Conservation (phyloP, 2,797 vertebrate species). For the Balearica regulorum region DNA sequence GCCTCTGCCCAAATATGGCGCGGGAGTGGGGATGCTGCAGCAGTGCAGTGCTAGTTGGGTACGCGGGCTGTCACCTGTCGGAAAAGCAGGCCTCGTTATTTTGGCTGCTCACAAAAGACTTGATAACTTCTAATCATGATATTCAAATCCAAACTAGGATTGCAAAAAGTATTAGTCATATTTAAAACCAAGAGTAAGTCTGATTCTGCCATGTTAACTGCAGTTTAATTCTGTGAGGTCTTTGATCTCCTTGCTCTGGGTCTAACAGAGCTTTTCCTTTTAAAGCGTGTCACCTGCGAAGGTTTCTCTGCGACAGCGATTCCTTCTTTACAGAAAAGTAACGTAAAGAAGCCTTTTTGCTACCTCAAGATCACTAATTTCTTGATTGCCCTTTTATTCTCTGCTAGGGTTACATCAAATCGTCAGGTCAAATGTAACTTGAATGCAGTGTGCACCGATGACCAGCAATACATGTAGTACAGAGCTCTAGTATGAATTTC, state of each 20-base stretch:
- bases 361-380: neutral
- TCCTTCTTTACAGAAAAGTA: neutral
- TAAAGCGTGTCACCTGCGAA: neutral
- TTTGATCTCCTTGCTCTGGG: neutral
- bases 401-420: neutral
- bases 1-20: rapidly evolving
- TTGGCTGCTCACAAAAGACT: neutral
- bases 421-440: neutral
- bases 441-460: rapidly evolving
- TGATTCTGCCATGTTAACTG: neutral
- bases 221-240: neutral
- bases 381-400: neutral
- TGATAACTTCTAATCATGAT: neutral
- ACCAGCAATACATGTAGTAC: neutral
- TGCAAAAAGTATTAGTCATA: neutral
- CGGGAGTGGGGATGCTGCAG: neutral
- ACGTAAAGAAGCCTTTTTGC: neutral
- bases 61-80: rapidly evolving
- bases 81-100: neutral
- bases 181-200: neutral
- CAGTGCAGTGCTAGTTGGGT: neutral
- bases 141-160: neutral
- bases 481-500: neutral
- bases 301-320: neutral
- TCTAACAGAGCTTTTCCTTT: neutral